Evolutionary conservation across 2,113 vertebrate genomes (phyloP).

Genomic region (Orthochromis indermauri): DNA sequence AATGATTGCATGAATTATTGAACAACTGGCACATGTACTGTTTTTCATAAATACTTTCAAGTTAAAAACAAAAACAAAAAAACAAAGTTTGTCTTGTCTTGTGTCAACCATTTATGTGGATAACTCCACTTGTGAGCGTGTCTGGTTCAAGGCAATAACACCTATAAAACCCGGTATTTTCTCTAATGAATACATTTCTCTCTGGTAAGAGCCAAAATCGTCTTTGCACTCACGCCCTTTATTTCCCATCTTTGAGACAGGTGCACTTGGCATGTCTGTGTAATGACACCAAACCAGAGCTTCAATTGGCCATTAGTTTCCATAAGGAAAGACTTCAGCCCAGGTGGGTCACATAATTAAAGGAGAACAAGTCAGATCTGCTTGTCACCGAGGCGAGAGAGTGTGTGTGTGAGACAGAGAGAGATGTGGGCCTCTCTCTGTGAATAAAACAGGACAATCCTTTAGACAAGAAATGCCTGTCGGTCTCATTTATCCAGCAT

Average conservation of each 20-base stretch:
- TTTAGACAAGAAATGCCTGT: conserved; percentile 25
- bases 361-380: conserved; percentile 42
- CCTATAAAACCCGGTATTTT: background rate
- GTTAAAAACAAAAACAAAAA: background rate
- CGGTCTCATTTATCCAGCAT: conserved; percentile 30
- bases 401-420: background rate
- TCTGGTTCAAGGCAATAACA: background rate
- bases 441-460: conserved; percentile 16
- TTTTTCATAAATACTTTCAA: background rate
- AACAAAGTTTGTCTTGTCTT: background rate
- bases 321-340: conserved; percentile 36
- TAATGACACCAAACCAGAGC: conserved; percentile 40
- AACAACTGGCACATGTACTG: background rate
- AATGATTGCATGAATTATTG: conserved; percentile 31
- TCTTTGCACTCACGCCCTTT: conserved; percentile 4
- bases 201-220: background rate
- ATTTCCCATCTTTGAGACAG: conserved; percentile 33
- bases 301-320: conserved; percentile 65
- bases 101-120: background rate
- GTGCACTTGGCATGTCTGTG: conserved; percentile 11
- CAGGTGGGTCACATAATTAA: conserved; percentile 59
- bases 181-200: conserved; percentile 36
- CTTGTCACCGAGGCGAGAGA: conserved; percentile 3
- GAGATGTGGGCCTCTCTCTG: background rate
- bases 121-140: background rate